Percentiles rank a stretch among this genome's conserved stretches.
These are phyloP conservation scores for Danio albolineatus DNA, from an alignment of 2,797 vertebrate species.

Conservation along the genomic window DNA sequence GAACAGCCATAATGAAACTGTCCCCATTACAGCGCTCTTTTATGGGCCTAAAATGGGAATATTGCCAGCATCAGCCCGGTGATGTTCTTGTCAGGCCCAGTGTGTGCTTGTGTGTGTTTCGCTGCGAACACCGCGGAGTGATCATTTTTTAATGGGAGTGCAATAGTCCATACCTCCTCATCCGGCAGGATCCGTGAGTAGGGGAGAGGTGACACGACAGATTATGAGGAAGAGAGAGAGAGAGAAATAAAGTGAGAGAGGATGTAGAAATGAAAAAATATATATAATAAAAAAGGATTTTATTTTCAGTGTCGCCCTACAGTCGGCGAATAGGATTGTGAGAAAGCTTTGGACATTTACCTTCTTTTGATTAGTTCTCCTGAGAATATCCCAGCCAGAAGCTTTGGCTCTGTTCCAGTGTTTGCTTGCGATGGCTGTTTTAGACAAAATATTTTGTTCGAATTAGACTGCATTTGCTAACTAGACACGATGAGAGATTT, in stretches of 20 bases:
- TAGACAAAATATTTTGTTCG: not conserved
- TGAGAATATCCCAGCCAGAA: conserved; percentile 3
- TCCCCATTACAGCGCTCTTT: conserved; percentile 48
- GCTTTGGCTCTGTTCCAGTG: not conserved
- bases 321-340: not conserved
- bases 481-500: not conserved
- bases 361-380: conserved; percentile 45
- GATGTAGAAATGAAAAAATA: not conserved
- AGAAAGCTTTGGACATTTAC: conserved; percentile 17
- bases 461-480: not conserved
- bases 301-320: not conserved
- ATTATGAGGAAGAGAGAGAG: conserved; percentile 5
- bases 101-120: conserved; percentile 45
- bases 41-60: conserved; percentile 53
- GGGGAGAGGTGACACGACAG: conserved; percentile 1
- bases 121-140: conserved; percentile 28
- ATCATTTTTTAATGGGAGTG: conserved; percentile 54
- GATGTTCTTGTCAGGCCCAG: conserved; percentile 46
- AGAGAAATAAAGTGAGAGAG: not conserved
- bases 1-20: conserved; percentile 55
- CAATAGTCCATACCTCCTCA: conserved; percentile 25
- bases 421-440: conserved; percentile 7
- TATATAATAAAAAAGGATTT: not conserved
- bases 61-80: conserved; percentile 28
- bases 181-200: conserved; percentile 25